Base-by-base conservation (phyloP, 2,888 invertebrate species). In the Uropetala carovei region DNA sequence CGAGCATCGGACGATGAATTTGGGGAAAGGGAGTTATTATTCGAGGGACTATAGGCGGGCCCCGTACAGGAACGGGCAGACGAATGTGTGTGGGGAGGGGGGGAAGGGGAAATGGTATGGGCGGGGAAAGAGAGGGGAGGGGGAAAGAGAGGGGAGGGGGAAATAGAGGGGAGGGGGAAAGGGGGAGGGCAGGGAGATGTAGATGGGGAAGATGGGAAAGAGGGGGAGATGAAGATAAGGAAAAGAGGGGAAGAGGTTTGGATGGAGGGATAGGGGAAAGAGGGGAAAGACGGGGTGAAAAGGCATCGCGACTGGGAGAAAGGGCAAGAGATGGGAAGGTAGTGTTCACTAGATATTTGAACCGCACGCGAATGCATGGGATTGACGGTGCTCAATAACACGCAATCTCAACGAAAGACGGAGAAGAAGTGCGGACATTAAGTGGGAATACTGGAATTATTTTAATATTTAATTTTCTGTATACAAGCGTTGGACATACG, bases 11-110 rank as follows among this genome's bases (percentile, higher is more conserved):
- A 89, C 43, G 30, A 18, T 22, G 27, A 16, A 30, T 14, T 86
- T 59, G 16, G 85, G 8, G 59, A 59, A 86, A 14, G 27, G n/a
- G 43, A 56, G 89, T 43, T 43, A 89, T 89, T 89, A 64, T 89
- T 83, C 60, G 43, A 68, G 22, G 18, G 86, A 22, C 86, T 59
- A 10, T 16, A 43, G 82, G n/a, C 16, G 64, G n/a, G 57, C n/a
- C n/a, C n/a, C 56, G 56, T 9, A n/a, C 0, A 57, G 83, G 56
- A 30, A 27, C 43, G 83, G 43, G 30, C 0, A 43, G 10, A 11
- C 56, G 16, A 43, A 16, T 18, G 9, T 18, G 27, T 30, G 22
- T n/a, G 13, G 60, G 18, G 60, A 8, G 5, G 27, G 57, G 57
- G 57, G 18, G 83, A 56, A 43, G 0, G 56, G 0, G n/a, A 83